Evolutionary conservation across 2,797 vertebrate genomes (phyloP).

Genomic region (Alectoris magna): DNA sequence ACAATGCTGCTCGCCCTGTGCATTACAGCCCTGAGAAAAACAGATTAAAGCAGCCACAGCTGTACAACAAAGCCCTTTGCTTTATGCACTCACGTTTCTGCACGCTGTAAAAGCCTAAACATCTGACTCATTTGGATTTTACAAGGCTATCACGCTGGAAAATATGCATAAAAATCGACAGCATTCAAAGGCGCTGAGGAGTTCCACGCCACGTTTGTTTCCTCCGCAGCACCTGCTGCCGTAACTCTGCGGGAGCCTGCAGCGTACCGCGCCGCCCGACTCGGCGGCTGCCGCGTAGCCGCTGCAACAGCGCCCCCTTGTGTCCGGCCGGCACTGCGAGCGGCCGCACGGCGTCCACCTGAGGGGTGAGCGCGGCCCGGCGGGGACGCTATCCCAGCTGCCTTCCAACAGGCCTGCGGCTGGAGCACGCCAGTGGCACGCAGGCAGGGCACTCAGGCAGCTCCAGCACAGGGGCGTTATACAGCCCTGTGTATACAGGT

Average conservation of each 20-base stretch:
- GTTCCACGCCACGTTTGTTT: conserved; percentile 49
- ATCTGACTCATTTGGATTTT: conserved; percentile 78
- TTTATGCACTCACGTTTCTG: conserved; percentile 67
- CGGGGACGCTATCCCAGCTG: not conserved
- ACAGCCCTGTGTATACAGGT: too few species aligned
- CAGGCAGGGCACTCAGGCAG: not conserved
- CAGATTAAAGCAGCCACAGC: conserved; percentile 65
- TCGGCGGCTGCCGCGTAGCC: not conserved
- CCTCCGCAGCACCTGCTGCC: conserved; percentile 70
- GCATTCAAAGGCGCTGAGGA: conserved; percentile 59
- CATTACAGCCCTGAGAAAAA: not conserved
- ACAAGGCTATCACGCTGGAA: conserved; percentile 66
- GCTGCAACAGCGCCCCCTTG: conserved; percentile 74
- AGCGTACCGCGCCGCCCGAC: not conserved
- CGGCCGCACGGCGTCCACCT: not conserved
- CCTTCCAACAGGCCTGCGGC: not conserved
- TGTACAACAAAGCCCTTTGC: conserved; percentile 52
- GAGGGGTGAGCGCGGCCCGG: not conserved
- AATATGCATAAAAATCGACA: conserved; percentile 53
- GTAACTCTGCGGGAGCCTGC: not conserved
- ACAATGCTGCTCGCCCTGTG: not conserved
- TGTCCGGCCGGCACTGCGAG: not conserved
- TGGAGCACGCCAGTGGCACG: too few species aligned
- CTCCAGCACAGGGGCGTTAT: not conserved
- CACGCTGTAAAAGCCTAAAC: conserved; percentile 67